A percentile compares a stretch with the other conserved stretches of the same genome.
phyloP scores from a whole-genome alignment of 2,888 invertebrate genomes.

The Philaethria dido region DNA sequence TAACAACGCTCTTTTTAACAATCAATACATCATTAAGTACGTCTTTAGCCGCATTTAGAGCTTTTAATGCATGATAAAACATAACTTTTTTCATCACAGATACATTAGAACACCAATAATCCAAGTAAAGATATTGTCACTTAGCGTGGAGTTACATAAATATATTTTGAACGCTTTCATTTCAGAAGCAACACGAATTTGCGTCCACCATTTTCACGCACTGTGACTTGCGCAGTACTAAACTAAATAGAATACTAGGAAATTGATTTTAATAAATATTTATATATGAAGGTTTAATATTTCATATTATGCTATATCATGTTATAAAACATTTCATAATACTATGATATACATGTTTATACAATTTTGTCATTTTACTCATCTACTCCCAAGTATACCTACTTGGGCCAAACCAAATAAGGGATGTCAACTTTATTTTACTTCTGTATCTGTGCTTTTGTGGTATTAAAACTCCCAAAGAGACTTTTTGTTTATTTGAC shows the following conservation, averaged over 20 bases:
- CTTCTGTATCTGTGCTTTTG: too few species aligned
- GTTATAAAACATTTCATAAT: not conserved
- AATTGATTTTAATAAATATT: not conserved
- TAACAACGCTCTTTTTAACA: slow-evolving; percentile 9
- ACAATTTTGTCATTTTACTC: too few species aligned
- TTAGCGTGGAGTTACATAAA: slow-evolving; percentile 10
- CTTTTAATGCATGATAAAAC: slow-evolving; percentile 4
- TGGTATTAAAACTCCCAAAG: too few species aligned
- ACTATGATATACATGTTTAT: too few species aligned
- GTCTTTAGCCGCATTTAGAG: not conserved
- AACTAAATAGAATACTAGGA: not conserved
- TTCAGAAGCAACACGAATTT: slow-evolving; percentile 23
- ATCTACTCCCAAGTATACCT: too few species aligned
- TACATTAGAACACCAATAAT: slow-evolving; percentile 8
- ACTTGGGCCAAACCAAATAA: too few species aligned
- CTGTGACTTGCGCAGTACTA: slow-evolving; percentile 26
- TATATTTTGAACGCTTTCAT: slow-evolving; percentile 19
- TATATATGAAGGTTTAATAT: not conserved
- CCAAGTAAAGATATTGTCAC: not conserved
- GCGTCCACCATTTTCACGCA: slow-evolving; percentile 24
- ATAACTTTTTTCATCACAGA: slow-evolving; percentile 11
- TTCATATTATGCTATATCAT: not conserved
- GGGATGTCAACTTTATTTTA: too few species aligned
- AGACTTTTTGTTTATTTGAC: too few species aligned
- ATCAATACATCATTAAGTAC: slow-evolving; percentile 20